Percentiles rank a stretch among this genome's conserved stretches.
phyloP scores from a whole-genome alignment of 1,140 invertebrate species.

The Lepidurus packardi region DNA sequence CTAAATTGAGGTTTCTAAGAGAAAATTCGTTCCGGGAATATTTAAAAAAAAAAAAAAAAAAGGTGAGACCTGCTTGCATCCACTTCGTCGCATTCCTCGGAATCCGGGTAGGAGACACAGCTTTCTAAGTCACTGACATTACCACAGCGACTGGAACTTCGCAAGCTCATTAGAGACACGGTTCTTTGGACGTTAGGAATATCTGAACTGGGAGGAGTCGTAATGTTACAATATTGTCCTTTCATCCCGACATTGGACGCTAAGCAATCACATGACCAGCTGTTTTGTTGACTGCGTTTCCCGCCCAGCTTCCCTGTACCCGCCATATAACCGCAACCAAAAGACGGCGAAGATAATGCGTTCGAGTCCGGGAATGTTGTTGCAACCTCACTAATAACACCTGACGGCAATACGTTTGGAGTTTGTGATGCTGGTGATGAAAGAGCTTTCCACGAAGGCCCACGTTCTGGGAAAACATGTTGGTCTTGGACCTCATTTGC shows the following conservation, averaged over 20 bases:
- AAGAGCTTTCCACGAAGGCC: neutral
- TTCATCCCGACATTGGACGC: neutral
- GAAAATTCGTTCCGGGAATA: neutral
- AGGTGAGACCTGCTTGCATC: neutral
- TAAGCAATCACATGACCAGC: constrained; percentile 18
- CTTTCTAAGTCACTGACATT: constrained; percentile 19
- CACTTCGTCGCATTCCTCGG: neutral
- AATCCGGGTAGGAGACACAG: constrained; percentile 1
- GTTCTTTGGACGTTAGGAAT: neutral
- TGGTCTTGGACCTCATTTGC: neutral
- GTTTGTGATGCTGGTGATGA: neutral
- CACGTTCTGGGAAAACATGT: neutral
- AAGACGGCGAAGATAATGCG: neutral
- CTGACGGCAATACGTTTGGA: neutral
- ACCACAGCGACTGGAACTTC: neutral
- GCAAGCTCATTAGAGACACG: neutral
- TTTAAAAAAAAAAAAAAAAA: constrained; percentile 10
- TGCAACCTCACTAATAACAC: neutral
- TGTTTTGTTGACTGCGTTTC: neutral
- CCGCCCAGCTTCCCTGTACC: neutral
- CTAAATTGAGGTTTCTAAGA: neutral
- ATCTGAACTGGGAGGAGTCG: neutral
- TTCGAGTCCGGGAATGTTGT: neutral
- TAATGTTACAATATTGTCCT: neutral
- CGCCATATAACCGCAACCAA: neutral